These are phyloP conservation scores for Amblyjoppa fuscipennis DNA, from an alignment of 2,888 invertebrate species.

Conservation along the genomic window DNA sequence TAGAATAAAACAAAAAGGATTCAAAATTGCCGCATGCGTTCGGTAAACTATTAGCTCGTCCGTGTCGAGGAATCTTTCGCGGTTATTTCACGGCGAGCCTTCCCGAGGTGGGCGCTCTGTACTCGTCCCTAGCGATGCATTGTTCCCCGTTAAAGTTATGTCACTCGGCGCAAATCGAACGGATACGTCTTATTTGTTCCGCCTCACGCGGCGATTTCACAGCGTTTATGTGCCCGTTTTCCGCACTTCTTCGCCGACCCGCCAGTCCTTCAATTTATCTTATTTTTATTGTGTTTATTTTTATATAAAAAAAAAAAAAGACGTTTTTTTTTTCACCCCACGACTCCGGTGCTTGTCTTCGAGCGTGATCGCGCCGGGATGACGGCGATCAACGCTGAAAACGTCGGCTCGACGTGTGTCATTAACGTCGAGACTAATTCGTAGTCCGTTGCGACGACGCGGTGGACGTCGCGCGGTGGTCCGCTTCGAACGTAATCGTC, in stretches of 20 bases:
- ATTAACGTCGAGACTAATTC: constrained; percentile 63
- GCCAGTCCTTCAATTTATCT: too few species aligned
- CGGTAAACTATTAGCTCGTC: background rate
- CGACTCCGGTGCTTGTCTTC: background rate
- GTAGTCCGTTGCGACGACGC: constrained; percentile 40
- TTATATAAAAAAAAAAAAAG: too few species aligned
- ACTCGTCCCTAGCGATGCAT: background rate
- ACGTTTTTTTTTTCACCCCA: background rate
- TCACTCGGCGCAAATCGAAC: background rate
- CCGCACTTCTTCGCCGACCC: too few species aligned
- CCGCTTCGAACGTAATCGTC: constrained; percentile 1
- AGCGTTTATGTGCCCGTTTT: too few species aligned
- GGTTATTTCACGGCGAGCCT: constrained; percentile 1
- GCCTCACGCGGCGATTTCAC: too few species aligned
- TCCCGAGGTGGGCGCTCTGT: too few species aligned
- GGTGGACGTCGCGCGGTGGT: constrained; percentile 35
- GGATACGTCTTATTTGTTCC: too few species aligned
- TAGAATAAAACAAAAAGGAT: constrained; percentile 7
- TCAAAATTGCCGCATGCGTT: background rate
- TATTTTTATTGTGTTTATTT: too few species aligned
- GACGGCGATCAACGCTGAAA: constrained; percentile 17
- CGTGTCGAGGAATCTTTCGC: constrained; percentile 23
- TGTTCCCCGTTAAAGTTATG: background rate
- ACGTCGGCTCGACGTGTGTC: constrained; percentile 42
- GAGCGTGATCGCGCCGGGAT: background rate